phyloP scores from a whole-genome alignment of 2,113 vertebrate species.

The Toxotes chatareus region DNA sequence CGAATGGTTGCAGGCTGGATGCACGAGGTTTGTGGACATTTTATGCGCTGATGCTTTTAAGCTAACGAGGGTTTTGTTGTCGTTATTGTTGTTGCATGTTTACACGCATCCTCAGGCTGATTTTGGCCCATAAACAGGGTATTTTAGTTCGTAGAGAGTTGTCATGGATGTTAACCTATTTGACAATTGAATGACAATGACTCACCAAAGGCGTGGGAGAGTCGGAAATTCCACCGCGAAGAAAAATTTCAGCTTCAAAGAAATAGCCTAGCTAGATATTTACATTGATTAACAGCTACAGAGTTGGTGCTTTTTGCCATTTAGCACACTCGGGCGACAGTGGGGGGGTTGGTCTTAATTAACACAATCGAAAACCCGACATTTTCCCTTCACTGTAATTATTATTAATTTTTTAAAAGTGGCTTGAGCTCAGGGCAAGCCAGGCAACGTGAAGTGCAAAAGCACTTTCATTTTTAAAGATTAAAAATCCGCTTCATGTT shows the following conservation, averaged over 20 bases:
- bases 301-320: conserved; percentile 5
- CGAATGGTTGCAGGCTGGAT: conserved; percentile 96
- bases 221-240: conserved; percentile 75
- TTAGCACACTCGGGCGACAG: conserved; percentile 47
- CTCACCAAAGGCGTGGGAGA: conserved; percentile 84
- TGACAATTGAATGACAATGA: conserved; percentile 76
- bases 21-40: conserved; percentile 91
- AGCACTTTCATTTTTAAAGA: conserved; percentile 62
- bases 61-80: conserved; percentile 10
- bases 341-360: conserved; percentile 79
- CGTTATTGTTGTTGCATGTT: neutral
- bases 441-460: conserved; percentile 48
- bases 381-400: conserved; percentile 80
- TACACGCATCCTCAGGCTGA: neutral
- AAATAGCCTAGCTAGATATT: conserved; percentile 70
- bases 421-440: neutral
- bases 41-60: conserved; percentile 33
- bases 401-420: conserved; percentile 86
- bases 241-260: conserved; percentile 73
- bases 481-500: neutral
- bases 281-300: conserved; percentile 62
- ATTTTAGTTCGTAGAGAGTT: conserved; percentile 16
- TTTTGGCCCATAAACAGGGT: neutral
- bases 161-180: conserved; percentile 47
- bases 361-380: conserved; percentile 76